Percentiles rank a stretch among this genome's conserved stretches.
Evolutionary conservation across 2,888 invertebrate species (phyloP).

Genomic region (Psylliodes chrysocephalus): DNA sequence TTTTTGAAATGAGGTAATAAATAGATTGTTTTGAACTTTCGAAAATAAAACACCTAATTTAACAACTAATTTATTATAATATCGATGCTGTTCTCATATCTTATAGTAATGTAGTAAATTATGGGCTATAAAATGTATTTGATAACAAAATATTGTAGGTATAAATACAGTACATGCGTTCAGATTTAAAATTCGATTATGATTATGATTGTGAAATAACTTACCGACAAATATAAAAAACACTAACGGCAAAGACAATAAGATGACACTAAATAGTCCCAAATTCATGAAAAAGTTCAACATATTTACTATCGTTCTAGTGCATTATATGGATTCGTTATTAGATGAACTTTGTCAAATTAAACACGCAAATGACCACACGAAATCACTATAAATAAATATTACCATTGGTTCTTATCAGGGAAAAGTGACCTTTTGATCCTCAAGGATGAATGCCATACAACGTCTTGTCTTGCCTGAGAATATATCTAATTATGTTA

Average conservation of each 20-base stretch:
- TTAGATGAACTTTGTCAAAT: conserved; percentile 17
- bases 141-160: too few species aligned
- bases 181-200: background rate
- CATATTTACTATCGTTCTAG: conserved; percentile 42
- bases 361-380: conserved; percentile 25
- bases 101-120: too few species aligned
- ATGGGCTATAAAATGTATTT: too few species aligned
- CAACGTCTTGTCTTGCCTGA: conserved; percentile 20
- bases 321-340: conserved; percentile 26
- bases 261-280: conserved; percentile 50
- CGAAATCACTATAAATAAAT: conserved; percentile 42
- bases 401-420: conserved; percentile 35
- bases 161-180: too few species aligned
- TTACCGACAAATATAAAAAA: conserved; percentile 54
- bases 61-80: too few species aligned
- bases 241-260: conserved; percentile 51
- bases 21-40: too few species aligned
- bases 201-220: conserved; percentile 37
- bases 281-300: conserved; percentile 52
- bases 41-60: too few species aligned
- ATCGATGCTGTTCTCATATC: too few species aligned
- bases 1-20: too few species aligned
- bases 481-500: conserved; percentile 8
- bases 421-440: conserved; percentile 34
- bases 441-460: conserved; percentile 29